Evolutionary conservation across 2,113 vertebrate species (phyloP).

Genomic region (Pachyramphus minor): DNA sequence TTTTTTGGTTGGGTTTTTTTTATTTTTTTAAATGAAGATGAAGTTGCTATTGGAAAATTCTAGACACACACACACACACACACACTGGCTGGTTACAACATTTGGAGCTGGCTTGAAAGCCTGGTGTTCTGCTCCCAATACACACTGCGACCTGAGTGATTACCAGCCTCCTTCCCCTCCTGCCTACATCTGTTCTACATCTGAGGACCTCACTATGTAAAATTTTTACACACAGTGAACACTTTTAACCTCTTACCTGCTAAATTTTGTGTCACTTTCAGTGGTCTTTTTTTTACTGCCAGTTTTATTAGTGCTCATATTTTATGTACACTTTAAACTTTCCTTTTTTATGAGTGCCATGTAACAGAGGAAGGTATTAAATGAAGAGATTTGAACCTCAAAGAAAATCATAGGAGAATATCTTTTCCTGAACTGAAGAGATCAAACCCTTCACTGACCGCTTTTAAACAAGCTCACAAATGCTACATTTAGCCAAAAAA

Average conservation of each 20-base stretch:
- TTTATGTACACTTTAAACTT: conserved; percentile 76
- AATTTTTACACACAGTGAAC: conserved; percentile 78
- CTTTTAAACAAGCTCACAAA: conserved; percentile 30
- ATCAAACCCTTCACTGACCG: conserved; percentile 27
- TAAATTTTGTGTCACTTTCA: conserved; percentile 73
- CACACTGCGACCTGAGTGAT: conserved; percentile 70
- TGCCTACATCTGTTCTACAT: conserved; percentile 83
- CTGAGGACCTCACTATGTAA: conserved; percentile 80
- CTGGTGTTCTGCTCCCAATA: conserved; percentile 72
- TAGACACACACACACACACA: conserved; percentile 55
- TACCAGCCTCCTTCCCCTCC: conserved; percentile 75
- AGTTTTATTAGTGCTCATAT: conserved; percentile 75
- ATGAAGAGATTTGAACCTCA: conserved; percentile 69
- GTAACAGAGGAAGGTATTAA: conserved; percentile 71
- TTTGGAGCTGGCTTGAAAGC: conserved; percentile 72
- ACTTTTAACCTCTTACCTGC: conserved; percentile 84
- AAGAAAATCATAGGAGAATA: conserved; percentile 55
- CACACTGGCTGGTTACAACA: conserved; percentile 64
- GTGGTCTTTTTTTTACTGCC: conserved; percentile 69
- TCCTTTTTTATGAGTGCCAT: conserved; percentile 58
- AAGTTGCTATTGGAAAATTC: conserved; percentile 78
- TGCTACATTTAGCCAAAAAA: neutral
- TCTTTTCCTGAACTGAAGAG: conserved; percentile 38
- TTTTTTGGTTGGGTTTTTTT: neutral
- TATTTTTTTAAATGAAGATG: conserved; percentile 68